phyloP scores from a whole-genome alignment of 2,888 invertebrate genomes.

The Drosophila percnosoma region DNA sequence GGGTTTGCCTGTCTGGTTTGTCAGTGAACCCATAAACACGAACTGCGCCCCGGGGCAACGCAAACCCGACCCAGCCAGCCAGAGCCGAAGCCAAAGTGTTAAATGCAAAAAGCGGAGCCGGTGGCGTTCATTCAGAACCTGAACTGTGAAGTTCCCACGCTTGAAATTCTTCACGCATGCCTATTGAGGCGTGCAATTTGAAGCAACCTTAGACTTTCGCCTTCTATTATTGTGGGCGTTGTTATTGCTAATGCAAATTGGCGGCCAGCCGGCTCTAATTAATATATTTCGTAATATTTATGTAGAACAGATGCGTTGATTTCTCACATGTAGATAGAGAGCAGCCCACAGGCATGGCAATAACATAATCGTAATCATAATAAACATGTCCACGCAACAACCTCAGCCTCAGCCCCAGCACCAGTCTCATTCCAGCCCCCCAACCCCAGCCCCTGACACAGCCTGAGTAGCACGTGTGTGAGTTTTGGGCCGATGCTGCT shows the following conservation, averaged over 20 bases:
- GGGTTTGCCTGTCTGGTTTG: conserved; percentile 77
- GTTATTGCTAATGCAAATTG: conserved; percentile 49
- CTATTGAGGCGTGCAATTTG: conserved; percentile 46
- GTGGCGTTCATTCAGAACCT: conserved; percentile 68
- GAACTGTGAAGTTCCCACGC: conserved; percentile 65
- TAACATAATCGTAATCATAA: conserved; percentile 70
- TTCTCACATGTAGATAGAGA: conserved; percentile 36
- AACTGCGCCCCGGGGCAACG: conserved; percentile 59
- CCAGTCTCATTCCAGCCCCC: conserved; percentile 1
- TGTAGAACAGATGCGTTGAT: conserved; percentile 69
- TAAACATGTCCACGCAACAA: conserved; percentile 66
- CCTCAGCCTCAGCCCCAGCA: conserved; percentile 32
- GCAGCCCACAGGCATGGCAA: conserved; percentile 41
- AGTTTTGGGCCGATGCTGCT: conserved; percentile 58
- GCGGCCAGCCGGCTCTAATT: conserved; percentile 55
- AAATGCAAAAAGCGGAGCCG: conserved; percentile 40
- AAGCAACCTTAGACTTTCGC: conserved; percentile 65
- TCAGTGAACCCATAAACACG: conserved; percentile 73
- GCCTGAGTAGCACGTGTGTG: conserved; percentile 69
- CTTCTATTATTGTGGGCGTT: conserved; percentile 45
- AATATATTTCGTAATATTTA: conserved; percentile 54
- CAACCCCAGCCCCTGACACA: conserved; percentile 17
- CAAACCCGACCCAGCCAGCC: conserved; percentile 30
- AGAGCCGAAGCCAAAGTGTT: conserved; percentile 29
- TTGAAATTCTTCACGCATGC: conserved; percentile 75